Evolutionary conservation across 2,888 invertebrate species (phyloP).

Genomic region (Drosophila koepferae): DNA sequence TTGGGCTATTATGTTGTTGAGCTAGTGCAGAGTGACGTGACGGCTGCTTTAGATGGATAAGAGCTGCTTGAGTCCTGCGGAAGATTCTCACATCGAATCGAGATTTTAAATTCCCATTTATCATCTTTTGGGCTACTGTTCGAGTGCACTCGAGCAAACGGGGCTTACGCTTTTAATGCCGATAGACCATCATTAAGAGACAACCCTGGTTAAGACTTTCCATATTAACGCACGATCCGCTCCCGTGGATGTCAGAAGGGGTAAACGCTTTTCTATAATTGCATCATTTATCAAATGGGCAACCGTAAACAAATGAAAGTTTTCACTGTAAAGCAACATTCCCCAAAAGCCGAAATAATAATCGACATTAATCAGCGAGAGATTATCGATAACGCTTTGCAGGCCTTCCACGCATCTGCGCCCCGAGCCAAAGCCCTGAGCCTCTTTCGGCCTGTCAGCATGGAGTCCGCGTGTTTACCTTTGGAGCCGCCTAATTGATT

Average conservation of each 20-base stretch:
- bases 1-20: slow-evolving; percentile 26
- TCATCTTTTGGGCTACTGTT: slow-evolving; percentile 29
- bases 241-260: slow-evolving; percentile 10
- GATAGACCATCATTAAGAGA: slow-evolving; percentile 33
- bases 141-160: slow-evolving; percentile 13
- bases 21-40: slow-evolving; percentile 42
- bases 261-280: slow-evolving; percentile 52
- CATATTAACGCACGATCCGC: slow-evolving; percentile 34
- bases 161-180: background rate
- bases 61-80: background rate
- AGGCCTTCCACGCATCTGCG: slow-evolving; percentile 46
- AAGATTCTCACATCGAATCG: background rate
- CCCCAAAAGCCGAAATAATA: slow-evolving; percentile 48
- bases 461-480: slow-evolving; percentile 67
- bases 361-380: slow-evolving; percentile 74
- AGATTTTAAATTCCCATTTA: slow-evolving; percentile 21
- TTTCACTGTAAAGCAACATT: slow-evolving; percentile 26
- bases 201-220: slow-evolving; percentile 33
- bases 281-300: slow-evolving; percentile 62
- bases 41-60: slow-evolving; percentile 26
- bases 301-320: slow-evolving; percentile 60
- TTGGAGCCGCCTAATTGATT: slow-evolving; percentile 72
- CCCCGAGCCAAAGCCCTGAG: slow-evolving; percentile 14
- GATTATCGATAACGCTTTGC: slow-evolving; percentile 69
- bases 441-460: slow-evolving; percentile 38